A percentile compares a stretch with the other conserved stretches of the same genome.
These are phyloP conservation scores for Odontocolon sp. DNA, from an alignment of 2,888 invertebrate species.

Conservation along the genomic window DNA sequence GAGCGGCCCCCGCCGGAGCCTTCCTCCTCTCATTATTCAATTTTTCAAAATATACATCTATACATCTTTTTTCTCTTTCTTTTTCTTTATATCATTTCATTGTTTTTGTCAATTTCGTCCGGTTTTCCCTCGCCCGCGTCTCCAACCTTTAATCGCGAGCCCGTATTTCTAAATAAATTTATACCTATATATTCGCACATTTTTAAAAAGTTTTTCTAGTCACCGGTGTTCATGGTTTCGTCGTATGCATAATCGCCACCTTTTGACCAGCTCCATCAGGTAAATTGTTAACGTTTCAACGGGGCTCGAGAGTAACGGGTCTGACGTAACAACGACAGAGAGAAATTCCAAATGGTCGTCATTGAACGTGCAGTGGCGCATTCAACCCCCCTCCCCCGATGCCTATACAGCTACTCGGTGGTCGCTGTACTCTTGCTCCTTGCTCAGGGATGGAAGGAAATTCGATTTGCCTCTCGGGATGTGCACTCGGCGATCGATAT, in stretches of 20 bases:
- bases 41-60: not conserved
- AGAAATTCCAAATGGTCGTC: too few species aligned
- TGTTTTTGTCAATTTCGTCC: slow-evolving; percentile 32
- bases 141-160: slow-evolving; percentile 55
- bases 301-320: not conserved
- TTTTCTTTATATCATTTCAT: slow-evolving; percentile 5
- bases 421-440: too few species aligned
- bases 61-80: not conserved
- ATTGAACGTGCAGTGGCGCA: too few species aligned
- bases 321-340: slow-evolving; percentile 44
- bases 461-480: slow-evolving; percentile 50
- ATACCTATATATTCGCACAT: too few species aligned
- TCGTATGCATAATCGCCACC: not conserved
- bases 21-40: slow-evolving; percentile 70
- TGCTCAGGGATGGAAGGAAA: slow-evolving; percentile 29
- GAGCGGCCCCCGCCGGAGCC: slow-evolving; percentile 80
- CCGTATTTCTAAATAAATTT: slow-evolving; percentile 14
- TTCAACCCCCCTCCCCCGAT: too few species aligned
- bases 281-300: too few species aligned
- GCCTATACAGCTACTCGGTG: too few species aligned
- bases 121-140: slow-evolving; percentile 53
- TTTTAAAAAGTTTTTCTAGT: slow-evolving; percentile 20
- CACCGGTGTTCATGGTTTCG: slow-evolving; percentile 61
- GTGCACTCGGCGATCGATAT: slow-evolving; percentile 29
- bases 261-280: too few species aligned